Conservation (phyloP, 2,888 invertebrate species). For the Eudasyphora cyanicolor region DNA sequence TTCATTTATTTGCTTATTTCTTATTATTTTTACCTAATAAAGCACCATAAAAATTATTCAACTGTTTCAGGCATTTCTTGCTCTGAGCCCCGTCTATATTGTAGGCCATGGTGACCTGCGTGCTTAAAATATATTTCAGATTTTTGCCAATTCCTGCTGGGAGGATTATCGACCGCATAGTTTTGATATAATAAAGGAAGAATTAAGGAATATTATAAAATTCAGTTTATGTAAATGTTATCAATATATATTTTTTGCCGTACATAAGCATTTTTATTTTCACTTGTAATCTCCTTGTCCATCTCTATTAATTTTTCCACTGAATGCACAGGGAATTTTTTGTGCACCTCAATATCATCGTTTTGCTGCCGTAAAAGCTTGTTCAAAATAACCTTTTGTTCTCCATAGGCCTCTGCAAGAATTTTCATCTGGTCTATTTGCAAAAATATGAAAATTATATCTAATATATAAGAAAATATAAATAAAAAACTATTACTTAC, state of each 20-base stretch:
- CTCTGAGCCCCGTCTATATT: not conserved
- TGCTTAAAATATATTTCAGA: not conserved
- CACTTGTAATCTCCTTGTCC: not conserved
- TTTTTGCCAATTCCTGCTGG: not conserved
- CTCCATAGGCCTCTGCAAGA: not conserved
- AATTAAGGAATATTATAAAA: too few species aligned
- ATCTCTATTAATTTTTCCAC: not conserved
- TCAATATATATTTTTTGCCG: not conserved
- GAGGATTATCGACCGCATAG: not conserved
- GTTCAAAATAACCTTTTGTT: not conserved
- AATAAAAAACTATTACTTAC: constrained; percentile 2
- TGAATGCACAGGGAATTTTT: not conserved
- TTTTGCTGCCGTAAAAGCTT: not conserved
- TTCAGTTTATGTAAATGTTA: too few species aligned
- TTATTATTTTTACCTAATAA: not conserved
- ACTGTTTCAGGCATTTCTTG: not conserved
- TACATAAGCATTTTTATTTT: not conserved
- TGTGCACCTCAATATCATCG: not conserved
- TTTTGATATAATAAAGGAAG: not conserved
- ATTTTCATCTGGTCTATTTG: not conserved
- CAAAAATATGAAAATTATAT: not conserved
- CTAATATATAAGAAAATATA: too few species aligned
- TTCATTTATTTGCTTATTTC: not conserved
- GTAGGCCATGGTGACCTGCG: not conserved
- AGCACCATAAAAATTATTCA: not conserved